Percentiles rank a stretch among this genome's conserved stretches.
Conservation (phyloP, 2,113 vertebrate species). For the Nestor notabilis region DNA sequence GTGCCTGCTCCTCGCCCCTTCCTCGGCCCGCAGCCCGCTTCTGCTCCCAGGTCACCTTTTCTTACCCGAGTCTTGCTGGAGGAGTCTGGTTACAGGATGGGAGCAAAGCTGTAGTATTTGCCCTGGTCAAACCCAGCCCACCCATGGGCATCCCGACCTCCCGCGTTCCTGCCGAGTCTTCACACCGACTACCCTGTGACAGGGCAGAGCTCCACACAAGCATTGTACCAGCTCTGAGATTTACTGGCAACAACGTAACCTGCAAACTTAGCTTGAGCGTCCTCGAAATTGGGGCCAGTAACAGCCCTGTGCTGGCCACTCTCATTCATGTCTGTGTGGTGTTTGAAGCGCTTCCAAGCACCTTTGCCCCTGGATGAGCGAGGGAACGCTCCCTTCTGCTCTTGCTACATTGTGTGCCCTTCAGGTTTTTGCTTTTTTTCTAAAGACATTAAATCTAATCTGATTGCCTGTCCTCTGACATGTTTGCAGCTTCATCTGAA, state of each 20-base stretch:
- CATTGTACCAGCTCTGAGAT: background rate
- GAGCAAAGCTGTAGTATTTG: background rate
- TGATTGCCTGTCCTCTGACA: background rate
- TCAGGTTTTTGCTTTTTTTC: background rate
- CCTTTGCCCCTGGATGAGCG: background rate
- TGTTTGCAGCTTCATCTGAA: background rate
- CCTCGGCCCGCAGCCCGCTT: background rate
- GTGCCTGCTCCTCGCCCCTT: conserved; percentile 7
- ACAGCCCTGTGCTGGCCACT: background rate
- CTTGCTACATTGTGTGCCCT: background rate
- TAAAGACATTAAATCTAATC: background rate
- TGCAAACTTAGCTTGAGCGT: background rate
- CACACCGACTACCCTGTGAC: accelerated
- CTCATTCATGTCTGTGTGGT: background rate
- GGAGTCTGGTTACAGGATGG: conserved; percentile 39
- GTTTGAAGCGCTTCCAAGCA: conserved; percentile 15
- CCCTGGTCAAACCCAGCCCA: accelerated
- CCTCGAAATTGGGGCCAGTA: background rate
- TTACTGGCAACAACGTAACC: background rate
- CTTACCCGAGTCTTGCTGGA: background rate
- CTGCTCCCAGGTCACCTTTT: conserved; percentile 59
- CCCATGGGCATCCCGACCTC: background rate
- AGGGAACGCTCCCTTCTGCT: background rate
- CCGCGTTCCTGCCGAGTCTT: background rate
- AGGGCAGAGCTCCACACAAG: accelerated